Conservation (phyloP, 2,113 vertebrate genomes). For the Collichthys lucidus region DNA sequence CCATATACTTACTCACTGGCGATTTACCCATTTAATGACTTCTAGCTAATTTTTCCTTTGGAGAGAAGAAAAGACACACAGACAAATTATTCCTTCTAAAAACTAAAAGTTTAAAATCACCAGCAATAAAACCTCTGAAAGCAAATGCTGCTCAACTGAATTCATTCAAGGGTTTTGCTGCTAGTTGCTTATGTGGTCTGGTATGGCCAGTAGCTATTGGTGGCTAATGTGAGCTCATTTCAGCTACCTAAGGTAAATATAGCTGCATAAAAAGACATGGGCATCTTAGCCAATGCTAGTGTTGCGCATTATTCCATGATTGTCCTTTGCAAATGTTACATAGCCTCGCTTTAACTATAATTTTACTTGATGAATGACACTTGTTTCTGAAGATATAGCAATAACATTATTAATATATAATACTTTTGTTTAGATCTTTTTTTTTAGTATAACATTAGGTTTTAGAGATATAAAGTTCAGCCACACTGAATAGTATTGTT, state of each 20-base stretch:
- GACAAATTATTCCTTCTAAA: not conserved
- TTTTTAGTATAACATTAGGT: constrained; percentile 8
- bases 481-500: not conserved
- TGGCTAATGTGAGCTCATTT: not conserved
- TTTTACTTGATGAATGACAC: not conserved
- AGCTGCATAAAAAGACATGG: not conserved
- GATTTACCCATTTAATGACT: not conserved
- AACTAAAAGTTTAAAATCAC: not conserved
- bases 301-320: not conserved
- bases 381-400: not conserved
- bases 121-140: not conserved
- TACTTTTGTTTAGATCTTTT: not conserved
- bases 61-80: not conserved
- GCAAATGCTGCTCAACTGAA: not conserved
- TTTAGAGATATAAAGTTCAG: not conserved
- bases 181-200: too few species aligned
- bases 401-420: not conserved
- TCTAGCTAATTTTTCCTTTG: not conserved
- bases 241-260: not conserved
- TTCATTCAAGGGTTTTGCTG: too few species aligned
- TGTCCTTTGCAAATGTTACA: not conserved
- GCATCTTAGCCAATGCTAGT: not conserved
- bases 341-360: not conserved
- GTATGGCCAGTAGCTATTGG: not conserved
- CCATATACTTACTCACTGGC: too few species aligned